Evolutionary conservation across 2,888 invertebrate species (phyloP).

Genomic region (Sceliomorpha sp.): DNA sequence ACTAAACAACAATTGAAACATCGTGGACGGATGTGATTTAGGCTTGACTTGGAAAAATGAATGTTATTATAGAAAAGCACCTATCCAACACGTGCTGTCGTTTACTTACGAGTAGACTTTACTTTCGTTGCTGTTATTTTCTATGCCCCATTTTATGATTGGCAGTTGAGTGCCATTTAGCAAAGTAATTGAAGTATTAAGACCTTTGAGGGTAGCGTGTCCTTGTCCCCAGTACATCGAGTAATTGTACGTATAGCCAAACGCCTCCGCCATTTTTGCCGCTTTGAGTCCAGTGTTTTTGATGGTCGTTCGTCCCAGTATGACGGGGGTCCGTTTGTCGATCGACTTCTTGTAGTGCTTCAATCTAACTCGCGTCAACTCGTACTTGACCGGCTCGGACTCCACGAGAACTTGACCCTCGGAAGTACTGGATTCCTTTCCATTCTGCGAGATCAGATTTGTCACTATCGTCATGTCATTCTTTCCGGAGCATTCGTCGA

Average conservation of each 20-base stretch:
- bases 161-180: conserved; percentile 83
- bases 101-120: conserved; percentile 81
- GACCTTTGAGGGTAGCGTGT: conserved; percentile 86
- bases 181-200: conserved; percentile 85
- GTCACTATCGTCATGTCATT: background rate
- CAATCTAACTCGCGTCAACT: conserved; percentile 85
- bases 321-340: conserved; percentile 70
- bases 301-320: conserved; percentile 79
- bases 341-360: conserved; percentile 82
- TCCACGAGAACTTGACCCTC: conserved; percentile 89
- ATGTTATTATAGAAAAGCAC: no score
- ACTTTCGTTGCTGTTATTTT: conserved; percentile 82
- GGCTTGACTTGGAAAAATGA: no score
- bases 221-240: conserved; percentile 90
- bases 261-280: conserved; percentile 86
- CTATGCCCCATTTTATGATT: conserved; percentile 87
- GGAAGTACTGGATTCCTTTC: conserved; percentile 62
- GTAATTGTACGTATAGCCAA: conserved; percentile 87
- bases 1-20: no score
- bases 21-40: no score
- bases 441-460: conserved; percentile 61
- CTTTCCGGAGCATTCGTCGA: background rate
- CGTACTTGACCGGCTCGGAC: conserved; percentile 89
- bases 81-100: no score
- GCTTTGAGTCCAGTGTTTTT: conserved; percentile 82